Conservation (phyloP, 2,113 vertebrate genomes). For the Sterrhoptilus dennistouni region DNA sequence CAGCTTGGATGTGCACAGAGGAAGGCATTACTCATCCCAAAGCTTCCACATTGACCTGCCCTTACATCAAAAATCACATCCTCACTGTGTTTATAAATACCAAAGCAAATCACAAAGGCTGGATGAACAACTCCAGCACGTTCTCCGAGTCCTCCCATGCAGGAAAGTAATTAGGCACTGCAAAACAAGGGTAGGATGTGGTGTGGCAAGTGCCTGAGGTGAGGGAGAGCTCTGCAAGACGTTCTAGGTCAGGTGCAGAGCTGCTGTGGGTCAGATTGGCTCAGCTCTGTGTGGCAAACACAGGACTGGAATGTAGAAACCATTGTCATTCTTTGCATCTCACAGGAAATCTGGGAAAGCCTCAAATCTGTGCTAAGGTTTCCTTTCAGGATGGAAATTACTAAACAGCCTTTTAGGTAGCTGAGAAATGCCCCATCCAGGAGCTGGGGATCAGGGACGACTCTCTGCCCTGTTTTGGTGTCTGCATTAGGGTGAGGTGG, state of each 20-base stretch:
- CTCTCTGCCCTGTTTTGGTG: background rate
- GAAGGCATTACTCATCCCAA: conserved; percentile 8
- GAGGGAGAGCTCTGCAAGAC: background rate
- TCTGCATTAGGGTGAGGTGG: background rate
- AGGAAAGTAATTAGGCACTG: background rate
- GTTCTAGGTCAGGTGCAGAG: rapidly evolving
- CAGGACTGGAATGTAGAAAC: background rate
- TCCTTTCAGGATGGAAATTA: background rate
- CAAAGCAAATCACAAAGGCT: background rate
- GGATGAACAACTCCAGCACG: conserved; percentile 45
- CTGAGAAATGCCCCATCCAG: background rate
- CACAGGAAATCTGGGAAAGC: background rate
- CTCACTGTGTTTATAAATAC: conserved; percentile 18
- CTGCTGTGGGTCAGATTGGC: background rate
- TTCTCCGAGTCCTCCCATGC: conserved; percentile 35
- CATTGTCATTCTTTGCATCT: background rate
- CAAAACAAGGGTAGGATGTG: conserved; percentile 2
- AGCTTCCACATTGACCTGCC: background rate
- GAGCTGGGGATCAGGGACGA: background rate
- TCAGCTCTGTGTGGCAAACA: background rate
- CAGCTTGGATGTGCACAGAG: rapidly evolving
- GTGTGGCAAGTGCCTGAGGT: background rate
- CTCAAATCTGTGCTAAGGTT: background rate
- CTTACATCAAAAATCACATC: background rate
- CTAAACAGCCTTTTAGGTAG: background rate